These are phyloP conservation scores for Megalurothrips usitatus DNA, from an alignment of 2,888 invertebrate genomes.

Conservation along the genomic window DNA sequence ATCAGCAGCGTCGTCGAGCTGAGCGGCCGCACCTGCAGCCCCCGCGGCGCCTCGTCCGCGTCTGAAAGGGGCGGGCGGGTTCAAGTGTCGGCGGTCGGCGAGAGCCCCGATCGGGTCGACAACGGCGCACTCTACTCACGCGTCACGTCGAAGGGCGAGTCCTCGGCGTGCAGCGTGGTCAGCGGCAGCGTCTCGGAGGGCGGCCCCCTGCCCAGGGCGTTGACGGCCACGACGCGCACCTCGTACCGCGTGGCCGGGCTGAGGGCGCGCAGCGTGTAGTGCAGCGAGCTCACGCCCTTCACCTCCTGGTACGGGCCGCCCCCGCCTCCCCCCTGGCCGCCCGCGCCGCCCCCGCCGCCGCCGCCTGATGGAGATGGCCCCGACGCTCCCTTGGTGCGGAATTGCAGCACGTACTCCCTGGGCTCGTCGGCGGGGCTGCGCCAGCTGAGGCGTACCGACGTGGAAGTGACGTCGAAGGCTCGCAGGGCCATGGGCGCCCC, in stretches of 20 bases:
- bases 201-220: slow-evolving; percentile 1
- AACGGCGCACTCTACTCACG: neutral
- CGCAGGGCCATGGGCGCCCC: neutral
- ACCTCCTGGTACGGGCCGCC: neutral
- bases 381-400: neutral
- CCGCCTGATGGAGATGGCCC: neutral
- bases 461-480: neutral
- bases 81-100: neutral
- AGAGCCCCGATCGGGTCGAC: no score
- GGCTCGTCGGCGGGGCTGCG: slow-evolving; percentile 7
- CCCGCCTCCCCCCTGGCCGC: neutral
- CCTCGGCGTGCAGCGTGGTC: slow-evolving; percentile 16
- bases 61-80: neutral
- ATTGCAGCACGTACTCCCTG: slow-evolving; percentile 3
- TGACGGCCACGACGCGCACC: slow-evolving; percentile 12
- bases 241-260: neutral
- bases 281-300: slow-evolving; percentile 15
- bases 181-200: neutral
- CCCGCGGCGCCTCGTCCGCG: neutral
- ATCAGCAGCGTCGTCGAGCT: slow-evolving; percentile 16
- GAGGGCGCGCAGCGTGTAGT: slow-evolving; percentile 8
- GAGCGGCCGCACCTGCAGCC: slow-evolving; percentile 12
- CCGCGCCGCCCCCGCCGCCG: neutral
- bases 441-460: neutral
- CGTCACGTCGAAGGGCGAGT: slow-evolving; percentile 4